phyloP scores from a whole-genome alignment of 2,888 invertebrate species.

The Cremastinae sp. region DNA sequence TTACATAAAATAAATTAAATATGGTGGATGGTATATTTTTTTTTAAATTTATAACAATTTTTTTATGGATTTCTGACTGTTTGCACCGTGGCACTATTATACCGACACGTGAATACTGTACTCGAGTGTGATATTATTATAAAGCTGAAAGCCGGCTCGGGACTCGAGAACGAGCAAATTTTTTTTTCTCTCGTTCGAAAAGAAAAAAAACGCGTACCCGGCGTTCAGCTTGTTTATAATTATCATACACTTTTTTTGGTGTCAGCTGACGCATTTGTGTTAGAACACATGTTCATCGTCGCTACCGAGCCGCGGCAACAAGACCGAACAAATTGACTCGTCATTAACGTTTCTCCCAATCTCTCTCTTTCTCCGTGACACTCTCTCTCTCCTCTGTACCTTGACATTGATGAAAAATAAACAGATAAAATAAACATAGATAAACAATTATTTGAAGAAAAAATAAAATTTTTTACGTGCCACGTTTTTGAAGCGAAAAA shows the following conservation, averaged over 20 bases:
- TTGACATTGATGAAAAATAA: background rate
- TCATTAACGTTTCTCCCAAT: background rate
- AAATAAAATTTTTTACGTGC: too few relatives aligned
- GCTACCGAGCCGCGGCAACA: constrained; percentile 74
- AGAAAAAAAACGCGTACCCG: constrained; percentile 2
- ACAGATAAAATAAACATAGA: background rate
- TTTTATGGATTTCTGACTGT: constrained; percentile 78
- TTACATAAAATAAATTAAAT: constrained; percentile 56
- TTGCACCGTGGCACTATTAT: constrained; percentile 77
- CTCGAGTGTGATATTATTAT: constrained; percentile 44
- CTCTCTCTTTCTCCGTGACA: background rate
- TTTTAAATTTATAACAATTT: constrained; percentile 60
- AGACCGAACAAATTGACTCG: constrained; percentile 64
- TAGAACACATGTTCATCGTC: constrained; percentile 78
- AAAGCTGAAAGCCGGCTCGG: constrained; percentile 47
- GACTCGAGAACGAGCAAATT: background rate
- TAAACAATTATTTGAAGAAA: background rate
- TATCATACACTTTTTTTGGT: constrained; percentile 77
- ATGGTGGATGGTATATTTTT: constrained; percentile 69
- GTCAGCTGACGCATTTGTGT: constrained; percentile 80
- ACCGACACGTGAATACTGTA: constrained; percentile 72
- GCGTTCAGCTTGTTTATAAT: constrained; percentile 69
- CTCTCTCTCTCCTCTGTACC: background rate
- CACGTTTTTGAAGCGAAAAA: too few relatives aligned
- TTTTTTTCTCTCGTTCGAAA: background rate